Base-by-base conservation (phyloP, 2,797 vertebrate genomes). In the Acestrorhynchus altus region DNA sequence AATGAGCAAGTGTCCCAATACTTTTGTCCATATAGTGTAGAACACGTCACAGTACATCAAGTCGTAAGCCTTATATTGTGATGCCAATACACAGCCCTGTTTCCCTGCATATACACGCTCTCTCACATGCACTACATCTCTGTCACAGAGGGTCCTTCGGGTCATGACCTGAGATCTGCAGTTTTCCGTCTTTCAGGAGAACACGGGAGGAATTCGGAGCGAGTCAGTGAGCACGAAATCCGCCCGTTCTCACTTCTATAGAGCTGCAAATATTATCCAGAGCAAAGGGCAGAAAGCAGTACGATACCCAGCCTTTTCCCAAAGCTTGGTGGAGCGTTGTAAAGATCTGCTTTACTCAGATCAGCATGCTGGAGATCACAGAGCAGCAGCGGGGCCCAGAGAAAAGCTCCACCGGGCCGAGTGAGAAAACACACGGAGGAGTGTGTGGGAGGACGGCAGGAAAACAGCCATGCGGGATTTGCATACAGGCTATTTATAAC, bases 401-500 rank as follows among this genome's bases (percentile, higher is more conserved):
- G 47, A 69, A 69, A 9, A 69, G 66, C 66, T 35, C 46, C 26
- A 78, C 70, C 28, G 59, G 13, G 46, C 56, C 52, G 64, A 42
- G 54, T 28, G 46, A 15, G 51, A 59, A 80, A 80, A 44, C 8
- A 40, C 51, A 40, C 22, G 72, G 65, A 67, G 77, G 80, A 22
- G 44, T 74, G 76, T 79, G 81, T 81, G 70, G 72, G 83, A 66
- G 73, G 78, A 79, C 20, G 72, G 47, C 52, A 66, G 71, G 68
- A 57, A 81, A 61, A 51, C 59, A 74, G 78, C 69, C 78, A 77
- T 31, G 44, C 57, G 78, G 54, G 81, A 85, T 83, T 79, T 71
- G 79, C 70, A 78, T 79, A 40, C n/a, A 40, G 46, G 73, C 63
- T 85, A 85, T 83, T 81, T 85, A 77, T 81, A 77, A 42, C 56